These are phyloP conservation scores for Cremastinae sp. DNA, from an alignment of 2,888 invertebrate genomes.

Conservation along the genomic window DNA sequence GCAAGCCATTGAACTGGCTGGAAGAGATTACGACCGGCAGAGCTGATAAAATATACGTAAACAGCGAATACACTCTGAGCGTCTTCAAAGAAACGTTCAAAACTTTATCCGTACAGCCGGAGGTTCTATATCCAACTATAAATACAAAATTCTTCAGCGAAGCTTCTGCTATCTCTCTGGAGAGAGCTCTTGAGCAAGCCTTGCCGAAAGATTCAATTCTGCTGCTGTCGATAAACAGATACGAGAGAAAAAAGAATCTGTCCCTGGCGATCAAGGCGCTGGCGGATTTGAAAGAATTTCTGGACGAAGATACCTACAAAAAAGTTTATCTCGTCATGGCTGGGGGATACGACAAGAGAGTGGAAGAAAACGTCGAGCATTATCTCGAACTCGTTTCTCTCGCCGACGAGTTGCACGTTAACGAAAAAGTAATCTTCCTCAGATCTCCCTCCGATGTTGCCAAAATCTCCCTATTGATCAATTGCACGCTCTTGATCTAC, in stretches of 20 bases:
- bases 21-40: conserved; percentile 93
- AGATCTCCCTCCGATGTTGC: conserved; percentile 92
- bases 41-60: conserved; percentile 96
- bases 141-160: conserved; percentile 88
- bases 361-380: conserved; percentile 93
- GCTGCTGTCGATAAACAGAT: conserved; percentile 97
- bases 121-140: conserved; percentile 96
- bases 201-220: conserved; percentile 81
- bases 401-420: conserved; percentile 84
- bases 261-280: conserved; percentile 91
- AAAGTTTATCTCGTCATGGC: conserved; percentile 93
- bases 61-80: conserved; percentile 96
- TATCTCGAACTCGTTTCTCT: conserved; percentile 88
- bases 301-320: conserved; percentile 84
- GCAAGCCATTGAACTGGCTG: conserved; percentile 93
- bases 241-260: conserved; percentile 98
- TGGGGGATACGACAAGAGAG: conserved; percentile 96
- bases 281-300: conserved; percentile 83
- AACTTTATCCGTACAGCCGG: conserved; percentile 85
- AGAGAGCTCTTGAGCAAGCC: conserved; percentile 81
- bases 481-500: conserved; percentile 92
- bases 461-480: conserved; percentile 90
- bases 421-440: conserved; percentile 90
- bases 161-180: conserved; percentile 79
- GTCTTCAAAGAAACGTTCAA: conserved; percentile 94